Evolutionary conservation across 2,797 vertebrate species (phyloP).

Genomic region (Pitangus sulphuratus): DNA sequence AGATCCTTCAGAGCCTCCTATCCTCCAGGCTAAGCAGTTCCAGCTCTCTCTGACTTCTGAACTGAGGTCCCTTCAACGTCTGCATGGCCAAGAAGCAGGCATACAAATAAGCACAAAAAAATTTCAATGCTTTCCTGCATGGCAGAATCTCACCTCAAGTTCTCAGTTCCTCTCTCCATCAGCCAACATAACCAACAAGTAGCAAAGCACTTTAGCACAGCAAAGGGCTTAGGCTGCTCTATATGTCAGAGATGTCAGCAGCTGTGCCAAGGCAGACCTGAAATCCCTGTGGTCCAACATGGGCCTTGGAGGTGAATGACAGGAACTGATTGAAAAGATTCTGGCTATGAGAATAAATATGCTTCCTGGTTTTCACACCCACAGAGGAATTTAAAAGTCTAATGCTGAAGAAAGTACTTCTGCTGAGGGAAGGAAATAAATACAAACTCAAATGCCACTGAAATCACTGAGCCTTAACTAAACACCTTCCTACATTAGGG

Average conservation of each 20-base stretch:
- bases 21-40: neutral
- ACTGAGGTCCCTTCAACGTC: neutral
- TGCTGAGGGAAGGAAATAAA: neutral
- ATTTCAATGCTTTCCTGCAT: neutral
- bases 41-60: neutral
- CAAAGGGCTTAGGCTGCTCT: neutral
- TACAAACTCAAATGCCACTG: neutral
- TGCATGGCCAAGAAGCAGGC: neutral
- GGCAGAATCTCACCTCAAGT: neutral
- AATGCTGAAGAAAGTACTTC: neutral
- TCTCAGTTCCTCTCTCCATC: neutral
- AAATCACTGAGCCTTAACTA: neutral
- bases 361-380: neutral
- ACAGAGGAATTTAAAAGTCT: neutral
- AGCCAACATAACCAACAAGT: neutral
- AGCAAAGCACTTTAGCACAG: neutral
- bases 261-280: neutral
- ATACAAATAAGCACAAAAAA: neutral
- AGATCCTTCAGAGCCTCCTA: neutral
- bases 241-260: neutral
- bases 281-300: neutral
- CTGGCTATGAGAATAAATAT: neutral
- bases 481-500: neutral
- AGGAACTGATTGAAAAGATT: neutral
- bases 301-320: neutral